Base-by-base conservation (phyloP, 2,113 vertebrate species). In the Dissostichus mawsoni region DNA sequence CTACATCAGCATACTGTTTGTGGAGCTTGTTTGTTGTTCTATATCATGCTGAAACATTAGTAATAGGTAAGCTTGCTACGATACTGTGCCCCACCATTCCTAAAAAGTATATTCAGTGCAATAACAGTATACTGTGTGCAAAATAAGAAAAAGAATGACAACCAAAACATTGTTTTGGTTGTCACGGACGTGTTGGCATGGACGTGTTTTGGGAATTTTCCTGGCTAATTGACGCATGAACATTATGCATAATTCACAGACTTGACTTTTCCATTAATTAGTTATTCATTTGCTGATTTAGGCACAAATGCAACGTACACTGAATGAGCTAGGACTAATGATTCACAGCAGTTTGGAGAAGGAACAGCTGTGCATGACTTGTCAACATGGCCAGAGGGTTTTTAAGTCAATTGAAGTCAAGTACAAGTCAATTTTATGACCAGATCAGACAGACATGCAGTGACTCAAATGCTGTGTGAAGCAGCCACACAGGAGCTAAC, bases 261-360 rank as follows among this genome's bases (percentile, higher is more conserved):
- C 73, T 48, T 71, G 18, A 78, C 44, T 81, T 89, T 87, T 84
- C 73, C 76, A 74, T 48, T 66, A 44, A 81, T 78, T 83, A 72
- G 64, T 66, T 55, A 80, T 68, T 77, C 47, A 88, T 86, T 65
- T 69, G 69, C 58, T 36, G 50, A 88, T 80, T 86, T 81, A 66
- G 75, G 52, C 57, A 69, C 66, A 69, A 48, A 25, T 78, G 64
- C 50, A 70, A n/a, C 14, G 33, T 13, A 45, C 17, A 68, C 3
- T 1, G 8, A 74, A 56, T 41, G 48, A 69, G 36, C 23, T 11
- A 13, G 16, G 52, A n/a, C 62, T 81, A 83, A 68, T 77, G 69
- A 65, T 72, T 67, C 23, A 58, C 9, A 18, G 48, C 58, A 58
- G 71, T 52, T 25, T 58, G 65, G 50, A 61, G n/a, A 50, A 64